Percentiles rank a stretch among this genome's conserved stretches.
Conservation (phyloP, 2,888 invertebrate genomes). For the Dicyrtomina minuta region DNA sequence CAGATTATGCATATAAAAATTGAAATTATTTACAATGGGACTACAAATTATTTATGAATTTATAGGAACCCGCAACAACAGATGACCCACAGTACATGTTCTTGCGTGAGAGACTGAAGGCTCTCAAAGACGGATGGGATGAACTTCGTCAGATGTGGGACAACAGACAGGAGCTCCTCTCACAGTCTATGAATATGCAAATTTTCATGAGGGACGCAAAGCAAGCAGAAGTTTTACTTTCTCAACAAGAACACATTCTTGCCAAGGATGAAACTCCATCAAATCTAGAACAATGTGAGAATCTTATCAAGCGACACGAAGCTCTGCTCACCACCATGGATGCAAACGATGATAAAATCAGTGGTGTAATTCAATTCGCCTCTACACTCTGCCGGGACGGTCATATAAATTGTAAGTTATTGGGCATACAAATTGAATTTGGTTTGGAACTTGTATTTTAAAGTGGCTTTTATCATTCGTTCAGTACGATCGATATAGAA, state of each 20-base stretch:
- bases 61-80: constrained; percentile 74
- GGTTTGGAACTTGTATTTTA: not conserved
- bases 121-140: constrained; percentile 98
- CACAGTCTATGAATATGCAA: constrained; percentile 92
- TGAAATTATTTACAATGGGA: too few species aligned
- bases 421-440: not conserved
- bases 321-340: constrained; percentile 99
- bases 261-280: constrained; percentile 93
- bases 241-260: constrained; percentile 96
- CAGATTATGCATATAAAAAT: too few species aligned
- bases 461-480: not conserved
- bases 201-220: constrained; percentile 94
- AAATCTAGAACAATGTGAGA: constrained; percentile 96
- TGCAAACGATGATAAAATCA: constrained; percentile 99
- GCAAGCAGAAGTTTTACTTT: constrained; percentile 94
- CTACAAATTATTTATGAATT: too few species aligned
- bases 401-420: constrained; percentile 74
- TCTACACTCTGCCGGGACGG: constrained; percentile 85
- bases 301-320: constrained; percentile 94
- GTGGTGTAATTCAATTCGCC: constrained; percentile 92
- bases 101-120: constrained; percentile 94
- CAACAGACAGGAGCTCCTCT: constrained; percentile 84
- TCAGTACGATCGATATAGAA: not conserved
- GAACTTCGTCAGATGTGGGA: constrained; percentile 99
- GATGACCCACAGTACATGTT: constrained; percentile 99